Conservation (phyloP, 2,888 invertebrate species). For the Mesorhabditis sp. region DNA sequence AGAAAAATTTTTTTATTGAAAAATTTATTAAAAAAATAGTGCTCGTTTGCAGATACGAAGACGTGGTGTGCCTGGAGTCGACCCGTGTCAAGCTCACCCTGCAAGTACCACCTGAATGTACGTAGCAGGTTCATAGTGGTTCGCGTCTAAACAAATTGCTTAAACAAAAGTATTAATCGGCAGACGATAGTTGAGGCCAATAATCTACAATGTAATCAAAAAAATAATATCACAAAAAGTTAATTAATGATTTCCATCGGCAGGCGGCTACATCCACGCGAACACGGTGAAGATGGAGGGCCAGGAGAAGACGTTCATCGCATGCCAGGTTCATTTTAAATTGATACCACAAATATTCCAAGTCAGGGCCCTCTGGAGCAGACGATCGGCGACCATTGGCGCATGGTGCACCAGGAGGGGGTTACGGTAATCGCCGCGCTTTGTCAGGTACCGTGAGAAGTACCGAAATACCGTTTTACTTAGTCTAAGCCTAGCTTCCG, state of each 20-base stretch:
- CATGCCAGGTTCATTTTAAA: not conserved
- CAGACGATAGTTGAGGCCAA: no score
- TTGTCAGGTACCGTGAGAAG: not conserved
- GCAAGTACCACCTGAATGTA: not conserved
- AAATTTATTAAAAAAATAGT: no score
- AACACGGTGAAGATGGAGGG: not conserved
- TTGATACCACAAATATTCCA: not conserved
- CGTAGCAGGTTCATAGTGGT: no score
- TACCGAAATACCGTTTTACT: no score
- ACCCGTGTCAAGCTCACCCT: not conserved
- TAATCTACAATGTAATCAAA: no score
- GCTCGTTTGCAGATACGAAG: no score
- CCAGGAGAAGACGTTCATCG: conserved; percentile 1
- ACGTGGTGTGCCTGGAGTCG: not conserved
- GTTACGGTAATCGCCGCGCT: conserved; percentile 1
- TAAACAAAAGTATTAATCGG: no score
- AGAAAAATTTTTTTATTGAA: no score
- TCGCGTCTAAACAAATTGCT: no score
- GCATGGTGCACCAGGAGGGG: not conserved
- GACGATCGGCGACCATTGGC: conserved; percentile 5
- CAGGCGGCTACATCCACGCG: not conserved
- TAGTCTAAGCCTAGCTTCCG: no score
- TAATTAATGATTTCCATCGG: no score
- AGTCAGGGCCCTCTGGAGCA: not conserved
- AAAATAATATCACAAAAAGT: no score